Evolutionary conservation across 2,113 vertebrate genomes (phyloP).

Genomic region (Thymallus thymallus): DNA sequence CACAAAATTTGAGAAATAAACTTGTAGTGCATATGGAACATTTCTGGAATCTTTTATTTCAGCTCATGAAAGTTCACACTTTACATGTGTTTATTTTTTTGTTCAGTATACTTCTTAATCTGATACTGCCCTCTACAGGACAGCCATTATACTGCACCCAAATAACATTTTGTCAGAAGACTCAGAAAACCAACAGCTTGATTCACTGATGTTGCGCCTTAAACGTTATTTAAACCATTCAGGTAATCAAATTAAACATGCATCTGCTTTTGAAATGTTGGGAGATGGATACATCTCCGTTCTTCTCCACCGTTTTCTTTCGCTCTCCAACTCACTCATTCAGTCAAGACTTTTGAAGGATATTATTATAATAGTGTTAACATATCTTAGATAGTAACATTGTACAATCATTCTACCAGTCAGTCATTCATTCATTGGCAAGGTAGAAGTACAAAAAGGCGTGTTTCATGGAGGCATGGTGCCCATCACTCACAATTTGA

Average conservation of each 20-base stretch:
- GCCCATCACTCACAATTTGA: slow-evolving; percentile 51
- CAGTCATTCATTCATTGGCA: slow-evolving; percentile 59
- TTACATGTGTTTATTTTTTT: no score
- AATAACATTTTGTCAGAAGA: background rate
- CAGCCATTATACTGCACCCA: background rate
- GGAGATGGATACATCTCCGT: slow-evolving; percentile 41
- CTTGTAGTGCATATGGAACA: no score
- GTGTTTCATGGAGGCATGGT: slow-evolving; percentile 48
- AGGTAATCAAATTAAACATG: slow-evolving; percentile 53
- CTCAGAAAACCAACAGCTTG: background rate
- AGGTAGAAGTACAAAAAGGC: slow-evolving; percentile 50
- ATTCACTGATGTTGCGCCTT: slow-evolving; percentile 61
- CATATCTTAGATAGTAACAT: background rate
- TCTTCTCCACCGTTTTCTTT: slow-evolving; percentile 28
- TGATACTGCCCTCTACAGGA: slow-evolving; percentile 3
- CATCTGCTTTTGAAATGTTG: slow-evolving; percentile 68
- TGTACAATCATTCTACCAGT: slow-evolving; percentile 33
- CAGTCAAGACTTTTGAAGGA: slow-evolving; percentile 36
- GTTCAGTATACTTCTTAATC: background rate
- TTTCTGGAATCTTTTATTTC: no score
- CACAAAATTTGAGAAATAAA: no score
- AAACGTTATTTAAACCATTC: slow-evolving; percentile 66
- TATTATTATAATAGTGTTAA: slow-evolving; percentile 7
- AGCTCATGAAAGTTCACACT: slow-evolving; percentile 14
- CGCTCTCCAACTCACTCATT: slow-evolving; percentile 37